These are phyloP conservation scores for Cryptophagus acutangulus DNA, from an alignment of 2,888 invertebrate genomes.

Conservation along the genomic window DNA sequence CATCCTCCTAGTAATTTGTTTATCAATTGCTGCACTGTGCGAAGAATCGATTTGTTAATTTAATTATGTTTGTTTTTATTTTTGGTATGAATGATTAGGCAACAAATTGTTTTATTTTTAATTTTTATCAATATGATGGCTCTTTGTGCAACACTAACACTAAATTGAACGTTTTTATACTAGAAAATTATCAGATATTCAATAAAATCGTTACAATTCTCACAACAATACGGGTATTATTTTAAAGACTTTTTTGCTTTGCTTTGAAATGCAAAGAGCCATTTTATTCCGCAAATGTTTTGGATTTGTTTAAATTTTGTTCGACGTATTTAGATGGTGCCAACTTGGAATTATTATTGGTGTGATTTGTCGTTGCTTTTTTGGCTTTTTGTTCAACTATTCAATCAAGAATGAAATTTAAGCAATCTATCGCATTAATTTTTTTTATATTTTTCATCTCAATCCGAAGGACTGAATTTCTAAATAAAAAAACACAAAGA, in stretches of 20 bases:
- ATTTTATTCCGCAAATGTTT: constrained; percentile 8
- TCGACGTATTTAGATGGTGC: constrained; percentile 34
- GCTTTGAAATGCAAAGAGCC: constrained; percentile 12
- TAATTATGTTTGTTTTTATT: too few species aligned
- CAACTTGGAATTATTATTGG: constrained; percentile 26
- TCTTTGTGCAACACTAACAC: too few species aligned
- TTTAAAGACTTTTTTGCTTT: constrained; percentile 16
- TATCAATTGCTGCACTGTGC: too few species aligned
- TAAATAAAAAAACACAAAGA: constrained; percentile 10
- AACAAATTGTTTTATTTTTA: too few species aligned
- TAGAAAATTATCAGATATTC: too few species aligned
- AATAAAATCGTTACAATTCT: too few species aligned
- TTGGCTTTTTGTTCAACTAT: constrained; percentile 9
- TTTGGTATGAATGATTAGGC: too few species aligned
- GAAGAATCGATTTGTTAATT: too few species aligned
- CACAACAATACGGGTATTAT: constrained; percentile 4
- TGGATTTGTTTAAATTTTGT: constrained; percentile 19
- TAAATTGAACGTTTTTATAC: too few species aligned
- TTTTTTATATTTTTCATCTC: constrained; percentile 11
- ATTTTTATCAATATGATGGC: too few species aligned
- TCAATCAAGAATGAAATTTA: constrained; percentile 22
- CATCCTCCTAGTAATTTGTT: constrained; percentile 38
- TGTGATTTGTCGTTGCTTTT: constrained; percentile 14
- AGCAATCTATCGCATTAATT: constrained; percentile 8
- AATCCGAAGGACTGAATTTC: constrained; percentile 22